Percentiles rank a stretch among this genome's conserved stretches.
Evolutionary conservation across 2,888 invertebrate species (phyloP).

Genomic region (Drosophila borborema): DNA sequence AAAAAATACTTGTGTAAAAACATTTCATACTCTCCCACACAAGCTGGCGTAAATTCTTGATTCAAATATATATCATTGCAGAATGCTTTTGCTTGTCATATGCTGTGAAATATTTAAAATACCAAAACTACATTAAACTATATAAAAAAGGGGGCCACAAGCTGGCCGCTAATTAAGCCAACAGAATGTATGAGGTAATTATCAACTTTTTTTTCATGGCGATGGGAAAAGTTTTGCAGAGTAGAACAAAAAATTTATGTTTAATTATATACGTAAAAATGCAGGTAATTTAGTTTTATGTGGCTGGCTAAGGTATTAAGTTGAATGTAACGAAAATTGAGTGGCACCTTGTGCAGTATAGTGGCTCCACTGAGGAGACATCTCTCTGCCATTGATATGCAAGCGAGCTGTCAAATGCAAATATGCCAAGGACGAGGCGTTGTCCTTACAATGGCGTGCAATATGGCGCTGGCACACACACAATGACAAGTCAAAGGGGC

Average conservation of each 20-base stretch:
- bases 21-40: too few relatives aligned
- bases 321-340: conserved; percentile 32
- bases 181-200: conserved; percentile 58
- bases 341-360: conserved; percentile 35
- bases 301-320: not conserved
- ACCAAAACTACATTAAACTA: not conserved
- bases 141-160: not conserved
- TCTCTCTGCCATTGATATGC: conserved; percentile 71
- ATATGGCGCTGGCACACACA: conserved; percentile 52
- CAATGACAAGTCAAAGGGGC: conserved; percentile 68
- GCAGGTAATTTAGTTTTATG: conserved; percentile 34
- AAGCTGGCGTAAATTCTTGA: not conserved
- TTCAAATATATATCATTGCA: not conserved
- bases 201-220: conserved; percentile 56
- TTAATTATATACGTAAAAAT: conserved; percentile 7
- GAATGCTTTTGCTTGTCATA: conserved; percentile 3
- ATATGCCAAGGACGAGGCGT: conserved; percentile 48
- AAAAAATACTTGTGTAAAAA: not conserved
- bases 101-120: not conserved
- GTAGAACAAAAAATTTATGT: not conserved
- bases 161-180: conserved; percentile 35
- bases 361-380: conserved; percentile 29
- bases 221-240: conserved; percentile 40
- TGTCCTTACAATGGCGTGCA: conserved; percentile 22
- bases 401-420: conserved; percentile 68